phyloP scores from a whole-genome alignment of 2,888 invertebrate genomes.

The Yponomeuta cagnagella region DNA sequence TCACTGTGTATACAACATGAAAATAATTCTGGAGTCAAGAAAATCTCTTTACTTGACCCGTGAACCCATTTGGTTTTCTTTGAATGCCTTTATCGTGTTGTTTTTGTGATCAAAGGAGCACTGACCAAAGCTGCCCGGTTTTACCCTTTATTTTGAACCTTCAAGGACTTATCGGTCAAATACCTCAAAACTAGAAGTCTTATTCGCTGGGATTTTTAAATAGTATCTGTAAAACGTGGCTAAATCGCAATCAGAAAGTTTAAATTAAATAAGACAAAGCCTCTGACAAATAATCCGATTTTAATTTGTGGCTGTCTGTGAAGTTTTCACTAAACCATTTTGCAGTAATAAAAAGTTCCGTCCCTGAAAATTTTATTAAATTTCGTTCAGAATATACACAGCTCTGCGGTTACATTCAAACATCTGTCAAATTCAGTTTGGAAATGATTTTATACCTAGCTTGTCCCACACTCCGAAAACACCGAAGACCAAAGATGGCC shows the following conservation, averaged over 20 bases:
- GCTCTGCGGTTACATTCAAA: too few species aligned
- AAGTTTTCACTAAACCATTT: not conserved
- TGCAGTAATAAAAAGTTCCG: not conserved
- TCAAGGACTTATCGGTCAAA: not conserved
- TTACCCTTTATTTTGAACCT: not conserved
- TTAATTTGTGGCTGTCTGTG: not conserved
- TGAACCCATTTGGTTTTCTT: conserved; percentile 8
- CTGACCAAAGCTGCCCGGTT: not conserved
- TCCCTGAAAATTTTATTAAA: not conserved
- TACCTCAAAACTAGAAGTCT: not conserved
- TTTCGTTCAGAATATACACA: not conserved
- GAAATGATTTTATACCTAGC: too few species aligned
- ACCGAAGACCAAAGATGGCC: too few species aligned
- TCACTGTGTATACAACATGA: not conserved
- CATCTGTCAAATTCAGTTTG: too few species aligned
- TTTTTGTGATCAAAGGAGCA: conserved; percentile 19
- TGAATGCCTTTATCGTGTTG: conserved; percentile 17
- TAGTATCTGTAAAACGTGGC: not conserved
- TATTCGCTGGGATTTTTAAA: not conserved
- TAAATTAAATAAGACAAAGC: not conserved
- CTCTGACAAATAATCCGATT: not conserved
- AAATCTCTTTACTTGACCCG: conserved; percentile 3
- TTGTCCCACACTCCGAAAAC: too few species aligned
- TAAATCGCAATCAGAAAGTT: not conserved
- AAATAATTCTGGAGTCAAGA: not conserved